Evolutionary conservation across 2,113 vertebrate genomes (phyloP), one percentile per base, ranked within the genome.

Genomic region (Corythornis madagascariensis): DNA sequence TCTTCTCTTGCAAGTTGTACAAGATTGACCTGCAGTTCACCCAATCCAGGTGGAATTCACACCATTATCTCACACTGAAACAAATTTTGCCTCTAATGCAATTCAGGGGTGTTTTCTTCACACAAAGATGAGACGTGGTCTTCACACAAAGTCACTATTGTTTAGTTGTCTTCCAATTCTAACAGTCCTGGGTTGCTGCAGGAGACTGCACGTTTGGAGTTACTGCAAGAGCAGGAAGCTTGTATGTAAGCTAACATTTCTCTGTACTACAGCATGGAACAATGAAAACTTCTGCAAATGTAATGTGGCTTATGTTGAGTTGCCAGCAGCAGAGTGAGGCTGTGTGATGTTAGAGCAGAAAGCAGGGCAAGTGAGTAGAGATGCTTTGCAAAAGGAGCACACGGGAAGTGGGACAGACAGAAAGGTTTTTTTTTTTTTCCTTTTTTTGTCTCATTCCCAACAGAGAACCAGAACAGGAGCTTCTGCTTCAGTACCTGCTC

Each of bases 401-500:
- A 52, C 35, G 47, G 83, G 88, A 93, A 88, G 45, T 0, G 0
- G 61, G 59, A 67, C 66, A 87, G 77, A 79, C 67, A 83, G 71
- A 76, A 83, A 52, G 5, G 4, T 35, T 35, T 35, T 35, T 35
- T 35, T 35, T 24, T 3, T 69, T 74, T 22, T 28, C n/a, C 42
- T 69, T 86, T 45, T n/a, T 26, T 82, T 45, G 26, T 60, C 31
- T 83, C 45, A 15, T 75, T 95, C 66, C 59, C 70, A 92, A 17
- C 48, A 84, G 86, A 90, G 72, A 83, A 67, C 20, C 64, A 60
- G 40, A 64, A 48, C 43, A n/a, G 65, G 60, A 80, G 38, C 35
- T 88, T 91, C 67, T 79, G 15, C 71, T 66, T 61, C 3, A 91
- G 79, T 88, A 89, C 86, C 77, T 95, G 74, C 66, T 64, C 25